These are phyloP conservation scores for Sialis lutaria DNA, from an alignment of 2,888 invertebrate species.

Conservation along the genomic window DNA sequence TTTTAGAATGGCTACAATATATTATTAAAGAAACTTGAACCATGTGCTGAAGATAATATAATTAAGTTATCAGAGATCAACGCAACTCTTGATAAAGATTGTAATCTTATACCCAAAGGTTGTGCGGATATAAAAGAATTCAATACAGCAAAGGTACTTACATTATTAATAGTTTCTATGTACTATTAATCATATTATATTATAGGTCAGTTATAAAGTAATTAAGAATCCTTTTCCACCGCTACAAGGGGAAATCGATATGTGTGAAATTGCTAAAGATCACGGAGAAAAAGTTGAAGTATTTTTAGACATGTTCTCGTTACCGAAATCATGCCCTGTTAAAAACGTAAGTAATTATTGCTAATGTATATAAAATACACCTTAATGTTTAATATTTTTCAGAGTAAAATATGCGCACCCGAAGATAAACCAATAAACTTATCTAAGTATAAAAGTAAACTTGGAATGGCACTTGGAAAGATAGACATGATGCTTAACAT, in stretches of 20 bases:
- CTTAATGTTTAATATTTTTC: slow-evolving; percentile 5
- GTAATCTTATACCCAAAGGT: slow-evolving; percentile 25
- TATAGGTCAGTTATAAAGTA: slow-evolving; percentile 20
- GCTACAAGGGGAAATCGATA: slow-evolving; percentile 24
- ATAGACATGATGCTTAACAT: slow-evolving; percentile 21
- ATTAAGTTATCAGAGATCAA: slow-evolving; percentile 12
- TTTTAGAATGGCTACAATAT: slow-evolving; percentile 17
- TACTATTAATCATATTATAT: slow-evolving; percentile 1
- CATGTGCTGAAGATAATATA: slow-evolving; percentile 12
- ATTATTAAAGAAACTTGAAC: slow-evolving; percentile 13
- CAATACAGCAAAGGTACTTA: slow-evolving; percentile 20
- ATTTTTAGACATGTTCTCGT: slow-evolving; percentile 21
- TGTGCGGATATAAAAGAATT: slow-evolving; percentile 26
- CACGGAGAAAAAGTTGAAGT: slow-evolving; percentile 14
- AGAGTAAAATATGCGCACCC: slow-evolving; percentile 21
- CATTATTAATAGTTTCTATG: neutral
- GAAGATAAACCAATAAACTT: slow-evolving; percentile 22
- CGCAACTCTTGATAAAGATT: slow-evolving; percentile 21
- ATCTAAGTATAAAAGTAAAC: slow-evolving; percentile 25
- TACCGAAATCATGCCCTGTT: slow-evolving; percentile 27
- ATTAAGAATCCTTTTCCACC: slow-evolving; percentile 25
- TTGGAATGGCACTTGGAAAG: slow-evolving; percentile 25
- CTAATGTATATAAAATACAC: neutral
- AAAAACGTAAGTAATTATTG: slow-evolving; percentile 15
- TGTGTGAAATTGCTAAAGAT: slow-evolving; percentile 21